phyloP scores from a whole-genome alignment of 2,113 vertebrate species.

The Labrus mixtus region DNA sequence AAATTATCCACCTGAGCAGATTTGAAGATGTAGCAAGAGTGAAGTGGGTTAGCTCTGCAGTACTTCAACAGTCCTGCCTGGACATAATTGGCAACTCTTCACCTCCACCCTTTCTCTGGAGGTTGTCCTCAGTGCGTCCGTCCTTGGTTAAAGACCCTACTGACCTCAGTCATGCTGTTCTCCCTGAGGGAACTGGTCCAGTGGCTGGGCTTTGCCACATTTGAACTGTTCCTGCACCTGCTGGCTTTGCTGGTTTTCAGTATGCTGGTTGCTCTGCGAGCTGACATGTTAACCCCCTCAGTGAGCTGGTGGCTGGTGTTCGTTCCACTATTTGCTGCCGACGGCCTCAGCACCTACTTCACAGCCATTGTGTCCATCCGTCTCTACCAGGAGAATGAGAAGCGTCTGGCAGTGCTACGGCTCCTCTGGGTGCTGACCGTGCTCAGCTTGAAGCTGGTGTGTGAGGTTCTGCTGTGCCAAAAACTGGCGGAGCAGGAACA shows the following conservation, averaged over 20 bases:
- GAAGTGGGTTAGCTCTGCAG: conserved; percentile 25
- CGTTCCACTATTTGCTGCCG: conserved; percentile 93
- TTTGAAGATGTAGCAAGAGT: conserved; percentile 69
- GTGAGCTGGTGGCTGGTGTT: conserved; percentile 97
- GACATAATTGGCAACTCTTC: conserved; percentile 4
- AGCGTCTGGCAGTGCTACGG: conserved; percentile 93
- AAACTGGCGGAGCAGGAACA: conserved; percentile 91
- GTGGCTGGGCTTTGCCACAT: conserved; percentile 96
- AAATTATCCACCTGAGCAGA: neutral
- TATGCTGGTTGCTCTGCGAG: conserved; percentile 90
- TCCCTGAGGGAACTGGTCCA: conserved; percentile 96
- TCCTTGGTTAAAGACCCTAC: conserved; percentile 27
- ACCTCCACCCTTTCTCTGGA: conserved; percentile 26
- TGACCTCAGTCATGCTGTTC: conserved; percentile 88
- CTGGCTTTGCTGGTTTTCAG: conserved; percentile 90
- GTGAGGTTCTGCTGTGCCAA: conserved; percentile 97
- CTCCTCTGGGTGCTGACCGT: conserved; percentile 98
- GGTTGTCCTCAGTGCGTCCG: conserved; percentile 39
- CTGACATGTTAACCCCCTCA: conserved; percentile 81
- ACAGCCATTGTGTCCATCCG: conserved; percentile 97
- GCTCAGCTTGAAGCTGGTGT: conserved; percentile 97
- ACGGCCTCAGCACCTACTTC: conserved; percentile 98
- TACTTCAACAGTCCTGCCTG: neutral
- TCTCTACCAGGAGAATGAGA: conserved; percentile 97
- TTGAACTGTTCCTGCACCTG: conserved; percentile 94